Conservation (phyloP, 2,888 invertebrate genomes). For the Polymixis flavicincta region DNA sequence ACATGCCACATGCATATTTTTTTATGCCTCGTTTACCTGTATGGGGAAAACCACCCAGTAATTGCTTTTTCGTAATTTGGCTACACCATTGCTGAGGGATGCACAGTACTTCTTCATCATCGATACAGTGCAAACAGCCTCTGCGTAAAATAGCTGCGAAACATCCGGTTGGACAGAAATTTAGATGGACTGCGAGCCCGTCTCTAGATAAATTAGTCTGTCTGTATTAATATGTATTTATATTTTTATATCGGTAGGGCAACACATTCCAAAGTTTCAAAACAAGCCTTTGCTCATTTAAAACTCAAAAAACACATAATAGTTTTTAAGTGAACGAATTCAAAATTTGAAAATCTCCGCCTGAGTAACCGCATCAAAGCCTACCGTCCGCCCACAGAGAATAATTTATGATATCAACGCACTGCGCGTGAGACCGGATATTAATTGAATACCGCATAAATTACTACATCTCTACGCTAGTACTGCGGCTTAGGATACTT, state of each 20-base stretch:
- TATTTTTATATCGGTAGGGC: no score
- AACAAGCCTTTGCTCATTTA: background rate
- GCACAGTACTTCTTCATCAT: background rate
- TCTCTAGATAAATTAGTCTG: no score
- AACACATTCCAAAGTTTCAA: background rate
- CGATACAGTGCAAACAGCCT: background rate
- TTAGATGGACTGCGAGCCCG: background rate
- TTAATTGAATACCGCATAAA: slow-evolving; percentile 83
- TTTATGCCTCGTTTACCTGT: no score
- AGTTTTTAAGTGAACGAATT: slow-evolving; percentile 6
- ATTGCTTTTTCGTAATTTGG: background rate
- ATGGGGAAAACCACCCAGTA: no score
- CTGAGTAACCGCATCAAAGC: slow-evolving; percentile 78
- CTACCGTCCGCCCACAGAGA: slow-evolving; percentile 72
- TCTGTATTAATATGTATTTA: no score
- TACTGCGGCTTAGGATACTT: background rate
- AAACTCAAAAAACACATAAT: slow-evolving; percentile 1
- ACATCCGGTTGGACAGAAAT: background rate
- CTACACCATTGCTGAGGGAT: background rate
- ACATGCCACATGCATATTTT: no score
- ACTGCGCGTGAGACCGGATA: slow-evolving; percentile 82
- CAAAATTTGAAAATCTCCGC: slow-evolving; percentile 50
- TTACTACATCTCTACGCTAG: slow-evolving; percentile 63
- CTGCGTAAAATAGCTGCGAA: background rate
- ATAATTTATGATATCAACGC: slow-evolving; percentile 80